Conservation (phyloP, 2,113 vertebrate genomes). For the Caranx melampygus region DNA sequence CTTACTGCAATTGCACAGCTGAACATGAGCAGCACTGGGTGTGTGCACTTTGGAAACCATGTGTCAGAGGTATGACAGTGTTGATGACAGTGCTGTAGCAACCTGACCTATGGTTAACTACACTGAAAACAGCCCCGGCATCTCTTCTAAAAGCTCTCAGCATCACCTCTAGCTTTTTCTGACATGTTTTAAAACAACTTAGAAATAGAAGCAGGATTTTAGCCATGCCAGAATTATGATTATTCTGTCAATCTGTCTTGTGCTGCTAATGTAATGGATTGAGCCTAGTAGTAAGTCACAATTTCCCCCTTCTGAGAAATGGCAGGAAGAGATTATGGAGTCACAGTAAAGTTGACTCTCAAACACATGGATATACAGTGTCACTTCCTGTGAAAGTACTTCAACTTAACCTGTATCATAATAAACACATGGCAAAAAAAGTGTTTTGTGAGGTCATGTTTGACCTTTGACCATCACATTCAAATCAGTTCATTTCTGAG, state of each 20-base stretch:
- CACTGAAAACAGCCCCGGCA: constrained; percentile 15
- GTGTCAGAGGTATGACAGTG: constrained; percentile 21
- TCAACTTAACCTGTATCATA: too few relatives aligned
- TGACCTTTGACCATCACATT: too few relatives aligned
- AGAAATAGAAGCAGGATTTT: neutral
- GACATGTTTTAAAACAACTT: constrained; percentile 21
- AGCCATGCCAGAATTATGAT: constrained; percentile 11
- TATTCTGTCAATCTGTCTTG: neutral
- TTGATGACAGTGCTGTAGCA: constrained; percentile 30
- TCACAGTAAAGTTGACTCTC: too few relatives aligned
- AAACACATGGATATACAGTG: too few relatives aligned
- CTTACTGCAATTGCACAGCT: constrained; percentile 19
- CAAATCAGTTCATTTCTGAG: too few relatives aligned
- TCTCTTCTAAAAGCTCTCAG: constrained; percentile 22
- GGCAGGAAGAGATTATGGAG: too few relatives aligned
- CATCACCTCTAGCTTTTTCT: constrained; percentile 12
- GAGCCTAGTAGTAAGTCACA: too few relatives aligned
- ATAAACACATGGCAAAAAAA: too few relatives aligned
- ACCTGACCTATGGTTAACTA: constrained; percentile 35
- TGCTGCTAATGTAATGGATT: neutral
- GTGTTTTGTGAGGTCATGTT: too few relatives aligned
- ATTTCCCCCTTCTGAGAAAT: too few relatives aligned
- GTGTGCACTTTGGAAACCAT: constrained; percentile 34
- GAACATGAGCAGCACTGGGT: constrained; percentile 37
- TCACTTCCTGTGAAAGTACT: too few relatives aligned